Conservation (phyloP, 2,797 vertebrate species). For the Onychomys leucogaster region DNA sequence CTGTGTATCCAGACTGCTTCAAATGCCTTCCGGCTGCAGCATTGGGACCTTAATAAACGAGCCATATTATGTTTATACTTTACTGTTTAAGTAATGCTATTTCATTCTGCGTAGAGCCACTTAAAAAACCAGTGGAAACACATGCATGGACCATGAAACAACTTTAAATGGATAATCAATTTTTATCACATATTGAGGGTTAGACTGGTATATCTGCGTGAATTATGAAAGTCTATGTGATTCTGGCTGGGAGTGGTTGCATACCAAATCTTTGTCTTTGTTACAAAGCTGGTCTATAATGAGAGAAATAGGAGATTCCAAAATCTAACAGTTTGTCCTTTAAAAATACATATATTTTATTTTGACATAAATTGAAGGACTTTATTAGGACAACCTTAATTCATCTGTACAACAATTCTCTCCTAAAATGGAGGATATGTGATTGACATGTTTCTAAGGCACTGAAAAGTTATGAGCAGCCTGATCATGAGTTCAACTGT, state of each 20-base stretch:
- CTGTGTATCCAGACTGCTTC: slow-evolving; percentile 57
- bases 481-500: neutral
- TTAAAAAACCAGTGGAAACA: slow-evolving; percentile 86
- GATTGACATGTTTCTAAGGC: neutral
- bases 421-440: slow-evolving; percentile 8
- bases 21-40: slow-evolving; percentile 76
- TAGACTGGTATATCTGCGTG: slow-evolving; percentile 83
- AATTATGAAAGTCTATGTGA: slow-evolving; percentile 84
- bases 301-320: slow-evolving; percentile 43
- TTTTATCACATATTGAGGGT: slow-evolving; percentile 88
- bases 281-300: slow-evolving; percentile 63
- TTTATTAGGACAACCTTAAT: slow-evolving; percentile 21
- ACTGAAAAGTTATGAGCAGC: neutral
- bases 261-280: slow-evolving; percentile 78
- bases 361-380: slow-evolving; percentile 5
- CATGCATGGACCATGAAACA: slow-evolving; percentile 86
- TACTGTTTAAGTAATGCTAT: slow-evolving; percentile 85
- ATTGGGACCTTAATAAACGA: slow-evolving; percentile 79
- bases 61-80: slow-evolving; percentile 78
- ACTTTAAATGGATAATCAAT: slow-evolving; percentile 90
- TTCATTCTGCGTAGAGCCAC: slow-evolving; percentile 83
- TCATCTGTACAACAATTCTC: slow-evolving; percentile 32
- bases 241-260: slow-evolving; percentile 74
- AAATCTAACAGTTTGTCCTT: slow-evolving; percentile 55
- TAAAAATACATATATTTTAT: slow-evolving; percentile 42